Conservation (phyloP, 2,113 vertebrate genomes). For the Nycticorax nycticorax region DNA sequence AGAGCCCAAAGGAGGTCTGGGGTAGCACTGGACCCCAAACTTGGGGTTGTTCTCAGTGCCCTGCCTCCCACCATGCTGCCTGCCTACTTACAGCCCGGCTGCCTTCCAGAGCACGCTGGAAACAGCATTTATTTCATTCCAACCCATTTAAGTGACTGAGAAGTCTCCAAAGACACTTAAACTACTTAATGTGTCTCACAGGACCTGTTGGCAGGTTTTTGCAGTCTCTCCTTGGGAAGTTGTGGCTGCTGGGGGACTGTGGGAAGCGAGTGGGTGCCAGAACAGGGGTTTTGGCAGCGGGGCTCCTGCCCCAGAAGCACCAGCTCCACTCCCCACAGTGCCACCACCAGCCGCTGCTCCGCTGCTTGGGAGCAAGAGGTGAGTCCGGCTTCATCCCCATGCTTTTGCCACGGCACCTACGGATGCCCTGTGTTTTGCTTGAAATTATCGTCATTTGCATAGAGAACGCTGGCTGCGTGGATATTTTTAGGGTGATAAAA, state of each 20-base stretch:
- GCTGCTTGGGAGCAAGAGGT: not conserved
- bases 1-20: not conserved
- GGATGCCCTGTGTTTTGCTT: not conserved
- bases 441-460: not conserved
- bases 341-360: not conserved
- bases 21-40: not conserved
- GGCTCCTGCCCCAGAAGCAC: not conserved
- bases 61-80: not conserved
- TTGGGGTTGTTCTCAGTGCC: not conserved
- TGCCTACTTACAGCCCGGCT: not conserved
- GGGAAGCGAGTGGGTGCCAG: not conserved
- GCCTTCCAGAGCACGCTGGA: not conserved
- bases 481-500: constrained; percentile 46
- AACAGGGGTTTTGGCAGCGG: not conserved
- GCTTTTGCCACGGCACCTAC: not conserved
- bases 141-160: not conserved
- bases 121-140: not conserved
- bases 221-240: not conserved
- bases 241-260: not conserved
- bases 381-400: rapidly evolving
- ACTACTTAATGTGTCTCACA: not conserved
- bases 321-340: rapidly evolving
- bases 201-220: not conserved
- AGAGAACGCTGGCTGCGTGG: not conserved
- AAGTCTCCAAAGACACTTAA: not conserved